These are phyloP conservation scores for Cetoscarus ocellatus DNA, from an alignment of 2,797 vertebrate species.

Conservation along the genomic window DNA sequence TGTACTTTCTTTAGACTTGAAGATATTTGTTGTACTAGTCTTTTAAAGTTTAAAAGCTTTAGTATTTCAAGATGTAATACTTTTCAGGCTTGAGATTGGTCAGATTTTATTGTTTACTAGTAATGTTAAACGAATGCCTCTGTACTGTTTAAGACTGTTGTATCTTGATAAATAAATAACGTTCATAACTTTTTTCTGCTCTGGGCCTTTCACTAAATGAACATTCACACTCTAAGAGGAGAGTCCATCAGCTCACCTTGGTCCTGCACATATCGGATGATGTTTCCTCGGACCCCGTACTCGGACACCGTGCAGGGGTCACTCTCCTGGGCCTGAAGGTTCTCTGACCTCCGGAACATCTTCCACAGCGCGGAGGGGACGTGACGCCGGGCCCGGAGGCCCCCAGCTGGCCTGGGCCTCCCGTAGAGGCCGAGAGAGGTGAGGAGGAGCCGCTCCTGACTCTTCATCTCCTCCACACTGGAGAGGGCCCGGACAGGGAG, in stretches of 20 bases:
- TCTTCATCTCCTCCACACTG: slow-evolving; percentile 35
- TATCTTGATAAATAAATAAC: neutral
- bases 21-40: no score
- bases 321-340: slow-evolving; percentile 27
- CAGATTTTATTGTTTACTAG: no score
- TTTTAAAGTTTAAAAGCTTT: no score
- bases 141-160: no score
- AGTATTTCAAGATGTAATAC: no score
- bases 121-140: no score
- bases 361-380: slow-evolving; percentile 90
- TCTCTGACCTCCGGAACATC: slow-evolving; percentile 83
- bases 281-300: slow-evolving; percentile 91
- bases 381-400: slow-evolving; percentile 26
- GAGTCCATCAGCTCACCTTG: slow-evolving; percentile 80
- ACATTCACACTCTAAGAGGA: neutral
- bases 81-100: no score
- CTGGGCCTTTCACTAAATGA: no score
- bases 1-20: no score
- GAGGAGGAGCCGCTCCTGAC: slow-evolving; percentile 78
- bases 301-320: slow-evolving; percentile 89
- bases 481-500: slow-evolving; percentile 2
- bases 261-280: slow-evolving; percentile 90
- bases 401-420: slow-evolving; percentile 44
- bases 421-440: slow-evolving; percentile 82
- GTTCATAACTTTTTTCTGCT: neutral